phyloP scores from a whole-genome alignment of 2,113 vertebrate species.

The Tachysurus fulvidraco region DNA sequence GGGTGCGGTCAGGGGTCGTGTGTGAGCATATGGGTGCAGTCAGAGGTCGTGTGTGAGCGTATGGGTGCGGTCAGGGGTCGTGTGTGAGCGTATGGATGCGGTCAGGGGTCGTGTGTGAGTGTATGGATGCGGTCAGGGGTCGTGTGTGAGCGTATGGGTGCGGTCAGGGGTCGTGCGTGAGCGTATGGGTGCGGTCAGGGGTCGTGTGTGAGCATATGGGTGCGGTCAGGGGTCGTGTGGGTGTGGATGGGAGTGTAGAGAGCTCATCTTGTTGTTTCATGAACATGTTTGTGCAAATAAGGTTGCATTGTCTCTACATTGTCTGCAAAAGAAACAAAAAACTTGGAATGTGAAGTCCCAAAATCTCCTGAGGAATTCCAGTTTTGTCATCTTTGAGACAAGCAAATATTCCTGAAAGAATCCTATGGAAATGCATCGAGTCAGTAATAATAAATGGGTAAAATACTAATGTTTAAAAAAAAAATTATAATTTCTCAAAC shows the following conservation, averaged over 20 bases:
- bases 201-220: not conserved
- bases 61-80: not conserved
- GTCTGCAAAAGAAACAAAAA: not conserved
- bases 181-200: not conserved
- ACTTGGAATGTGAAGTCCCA: not conserved
- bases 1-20: not conserved
- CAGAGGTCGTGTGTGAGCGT: not conserved
- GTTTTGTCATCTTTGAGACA: not conserved
- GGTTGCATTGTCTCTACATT: not conserved
- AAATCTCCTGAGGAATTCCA: not conserved
- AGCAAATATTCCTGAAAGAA: not conserved
- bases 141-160: not conserved
- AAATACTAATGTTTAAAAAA: conserved; percentile 13
- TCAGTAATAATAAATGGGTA: conserved; percentile 31
- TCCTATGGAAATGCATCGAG: conserved; percentile 43
- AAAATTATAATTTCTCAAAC: not conserved
- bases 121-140: not conserved
- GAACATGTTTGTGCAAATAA: not conserved
- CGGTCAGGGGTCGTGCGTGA: not conserved
- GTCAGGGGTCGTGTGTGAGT: not conserved
- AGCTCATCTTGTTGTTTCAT: not conserved
- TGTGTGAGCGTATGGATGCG: not conserved
- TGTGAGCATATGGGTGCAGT: not conserved
- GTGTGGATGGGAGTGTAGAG: not conserved
- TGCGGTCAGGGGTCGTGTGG: not conserved